Conservation (phyloP, 2,797 vertebrate genomes). For the Pangasius mekongensis region DNA sequence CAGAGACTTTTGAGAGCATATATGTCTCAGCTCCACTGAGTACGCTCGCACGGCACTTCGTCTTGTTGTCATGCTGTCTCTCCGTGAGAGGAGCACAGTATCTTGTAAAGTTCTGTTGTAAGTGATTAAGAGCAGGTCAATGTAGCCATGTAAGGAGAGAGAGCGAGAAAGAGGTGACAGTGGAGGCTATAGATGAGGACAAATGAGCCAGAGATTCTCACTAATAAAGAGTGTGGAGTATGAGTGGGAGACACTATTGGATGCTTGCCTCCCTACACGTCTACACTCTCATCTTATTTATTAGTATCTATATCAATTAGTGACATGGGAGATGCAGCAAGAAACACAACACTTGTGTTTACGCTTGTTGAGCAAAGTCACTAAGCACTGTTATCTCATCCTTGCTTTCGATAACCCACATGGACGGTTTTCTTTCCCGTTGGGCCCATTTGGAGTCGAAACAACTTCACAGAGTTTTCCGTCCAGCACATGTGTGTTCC, state of each 20-base stretch:
- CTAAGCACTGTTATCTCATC: constrained; percentile 40
- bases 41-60: background rate
- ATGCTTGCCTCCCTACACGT: constrained; percentile 24
- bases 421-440: constrained; percentile 24
- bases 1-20: background rate
- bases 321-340: constrained; percentile 30
- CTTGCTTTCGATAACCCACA: constrained; percentile 17
- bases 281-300: constrained; percentile 19
- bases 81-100: constrained; percentile 32
- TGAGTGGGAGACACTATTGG: constrained; percentile 5
- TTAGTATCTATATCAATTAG: constrained; percentile 38
- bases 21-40: background rate
- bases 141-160: constrained; percentile 55
- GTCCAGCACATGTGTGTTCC: constrained; percentile 13
- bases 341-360: constrained; percentile 20
- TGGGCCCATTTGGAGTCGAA: constrained; percentile 11
- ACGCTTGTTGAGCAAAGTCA: constrained; percentile 21
- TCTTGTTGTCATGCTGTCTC: background rate
- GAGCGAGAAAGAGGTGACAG: constrained; percentile 30
- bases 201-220: constrained; percentile 33
- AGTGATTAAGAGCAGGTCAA: constrained; percentile 41
- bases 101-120: constrained; percentile 38
- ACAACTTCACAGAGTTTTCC: constrained; percentile 38
- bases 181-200: constrained; percentile 12
- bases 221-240: constrained; percentile 35